Percentiles rank a stretch among this genome's conserved stretches.
Evolutionary conservation across 2,797 vertebrate genomes (phyloP).

Genomic region (Lophius americanus): DNA sequence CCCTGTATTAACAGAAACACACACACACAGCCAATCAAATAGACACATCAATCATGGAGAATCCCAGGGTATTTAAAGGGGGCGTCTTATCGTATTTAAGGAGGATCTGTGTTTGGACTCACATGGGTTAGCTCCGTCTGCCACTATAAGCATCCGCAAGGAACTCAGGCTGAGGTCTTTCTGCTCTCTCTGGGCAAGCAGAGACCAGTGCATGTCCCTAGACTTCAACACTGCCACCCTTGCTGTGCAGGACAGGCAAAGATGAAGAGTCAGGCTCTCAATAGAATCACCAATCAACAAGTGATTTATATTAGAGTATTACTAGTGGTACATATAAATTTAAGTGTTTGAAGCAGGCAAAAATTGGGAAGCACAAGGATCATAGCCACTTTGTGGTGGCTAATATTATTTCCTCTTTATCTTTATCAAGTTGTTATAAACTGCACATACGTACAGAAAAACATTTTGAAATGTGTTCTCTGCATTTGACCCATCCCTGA

Average conservation of each 20-base stretch:
- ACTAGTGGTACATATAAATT: too few species aligned
- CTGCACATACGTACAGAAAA: too few species aligned
- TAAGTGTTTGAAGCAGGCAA: too few species aligned
- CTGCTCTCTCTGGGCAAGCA: constrained; percentile 94
- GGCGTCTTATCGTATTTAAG: constrained; percentile 34
- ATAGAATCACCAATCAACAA: constrained; percentile 26
- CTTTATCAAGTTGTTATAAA: too few species aligned
- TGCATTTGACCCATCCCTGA: too few species aligned
- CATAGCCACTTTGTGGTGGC: too few species aligned
- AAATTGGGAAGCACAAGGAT: too few species aligned
- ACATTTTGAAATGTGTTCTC: too few species aligned
- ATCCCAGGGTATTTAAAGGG: constrained; percentile 19
- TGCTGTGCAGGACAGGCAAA: constrained; percentile 73
- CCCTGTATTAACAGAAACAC: constrained; percentile 78
- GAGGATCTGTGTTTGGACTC: constrained; percentile 67
- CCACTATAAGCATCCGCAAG: constrained; percentile 93
- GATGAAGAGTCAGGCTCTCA: constrained; percentile 30
- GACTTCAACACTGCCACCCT: constrained; percentile 93
- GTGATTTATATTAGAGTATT: too few species aligned
- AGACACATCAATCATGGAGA: constrained; percentile 20
- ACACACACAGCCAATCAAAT: constrained; percentile 2
- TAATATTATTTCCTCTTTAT: too few species aligned
- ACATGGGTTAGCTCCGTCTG: constrained; percentile 97
- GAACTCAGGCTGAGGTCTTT: constrained; percentile 92
- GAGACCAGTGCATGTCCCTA: constrained; percentile 99